Conservation (phyloP, 2,797 vertebrate species). For the Otolemur crassicaudatus region DNA sequence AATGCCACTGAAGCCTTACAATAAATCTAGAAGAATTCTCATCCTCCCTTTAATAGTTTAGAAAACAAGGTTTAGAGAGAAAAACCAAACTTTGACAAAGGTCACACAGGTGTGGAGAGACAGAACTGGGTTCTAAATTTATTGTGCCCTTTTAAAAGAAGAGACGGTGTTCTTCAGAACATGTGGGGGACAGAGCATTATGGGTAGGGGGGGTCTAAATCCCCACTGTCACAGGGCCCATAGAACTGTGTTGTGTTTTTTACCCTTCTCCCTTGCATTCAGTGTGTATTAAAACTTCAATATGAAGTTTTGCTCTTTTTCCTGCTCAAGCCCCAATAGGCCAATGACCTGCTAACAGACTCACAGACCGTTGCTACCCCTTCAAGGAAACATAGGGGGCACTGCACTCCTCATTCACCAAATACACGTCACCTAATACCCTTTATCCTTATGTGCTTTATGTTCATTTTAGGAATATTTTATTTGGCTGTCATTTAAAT, state of each 20-base stretch:
- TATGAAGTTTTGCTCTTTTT: background rate
- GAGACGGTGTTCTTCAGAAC: background rate
- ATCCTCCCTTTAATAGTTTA: background rate
- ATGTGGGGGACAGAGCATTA: background rate
- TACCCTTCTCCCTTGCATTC: background rate
- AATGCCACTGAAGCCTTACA: background rate
- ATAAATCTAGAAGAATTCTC: background rate
- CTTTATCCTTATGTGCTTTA: background rate
- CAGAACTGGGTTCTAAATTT: background rate
- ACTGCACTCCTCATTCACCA: background rate
- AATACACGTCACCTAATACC: background rate
- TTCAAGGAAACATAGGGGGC: background rate
- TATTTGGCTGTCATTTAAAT: background rate
- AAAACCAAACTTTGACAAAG: background rate
- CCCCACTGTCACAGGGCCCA: rapidly evolving
- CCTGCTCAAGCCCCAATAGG: background rate
- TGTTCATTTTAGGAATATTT: background rate
- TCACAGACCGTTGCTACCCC: background rate
- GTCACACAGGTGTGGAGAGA: background rate
- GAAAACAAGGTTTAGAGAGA: background rate
- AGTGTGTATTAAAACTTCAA: background rate
- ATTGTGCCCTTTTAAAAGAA: background rate
- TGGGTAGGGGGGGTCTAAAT: background rate
- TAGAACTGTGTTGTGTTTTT: background rate
- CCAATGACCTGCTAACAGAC: background rate